phyloP scores from a whole-genome alignment of 1,140 invertebrate species.

The Sarcophaga bullata region DNA sequence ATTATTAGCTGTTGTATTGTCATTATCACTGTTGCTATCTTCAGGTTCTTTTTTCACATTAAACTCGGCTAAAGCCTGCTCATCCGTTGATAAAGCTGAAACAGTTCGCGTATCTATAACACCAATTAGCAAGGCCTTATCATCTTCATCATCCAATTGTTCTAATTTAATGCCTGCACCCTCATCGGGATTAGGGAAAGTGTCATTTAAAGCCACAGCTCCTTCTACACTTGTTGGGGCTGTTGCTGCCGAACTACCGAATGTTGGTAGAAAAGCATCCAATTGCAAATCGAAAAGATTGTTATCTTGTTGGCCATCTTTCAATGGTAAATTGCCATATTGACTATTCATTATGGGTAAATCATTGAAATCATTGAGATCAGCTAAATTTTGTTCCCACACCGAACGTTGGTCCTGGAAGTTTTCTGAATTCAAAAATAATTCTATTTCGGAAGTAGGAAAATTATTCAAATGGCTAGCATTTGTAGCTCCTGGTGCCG shows the following conservation, averaged over 20 bases:
- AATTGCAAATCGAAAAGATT: constrained; percentile 50
- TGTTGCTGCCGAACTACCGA: constrained; percentile 40
- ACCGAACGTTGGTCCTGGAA: constrained; percentile 60
- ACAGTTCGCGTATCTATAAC: constrained; percentile 16
- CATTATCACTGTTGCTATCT: constrained; percentile 30
- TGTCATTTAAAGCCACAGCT: constrained; percentile 55
- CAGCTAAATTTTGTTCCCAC: constrained; percentile 63
- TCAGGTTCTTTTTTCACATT: constrained; percentile 26
- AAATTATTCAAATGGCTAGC: constrained; percentile 18
- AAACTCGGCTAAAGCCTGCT: neutral
- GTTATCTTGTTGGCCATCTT: constrained; percentile 58
- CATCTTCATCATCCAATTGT: constrained; percentile 47
- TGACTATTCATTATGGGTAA: constrained; percentile 51
- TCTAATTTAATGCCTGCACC: constrained; percentile 50
- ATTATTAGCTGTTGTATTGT: constrained; percentile 43
- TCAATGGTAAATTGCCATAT: constrained; percentile 59
- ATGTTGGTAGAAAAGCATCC: constrained; percentile 49
- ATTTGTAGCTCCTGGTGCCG: constrained; percentile 46
- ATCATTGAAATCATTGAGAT: constrained; percentile 62
- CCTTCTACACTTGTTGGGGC: constrained; percentile 39
- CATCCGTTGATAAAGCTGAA: neutral
- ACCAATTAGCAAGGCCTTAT: constrained; percentile 26
- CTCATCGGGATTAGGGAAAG: constrained; percentile 56
- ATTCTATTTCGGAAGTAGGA: constrained; percentile 51
- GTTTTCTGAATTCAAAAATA: constrained; percentile 56